Evolutionary conservation across 2,113 vertebrate species (phyloP), one percentile per base, ranked within the genome.

Genomic region (Ibidorhyncha struthersii): DNA sequence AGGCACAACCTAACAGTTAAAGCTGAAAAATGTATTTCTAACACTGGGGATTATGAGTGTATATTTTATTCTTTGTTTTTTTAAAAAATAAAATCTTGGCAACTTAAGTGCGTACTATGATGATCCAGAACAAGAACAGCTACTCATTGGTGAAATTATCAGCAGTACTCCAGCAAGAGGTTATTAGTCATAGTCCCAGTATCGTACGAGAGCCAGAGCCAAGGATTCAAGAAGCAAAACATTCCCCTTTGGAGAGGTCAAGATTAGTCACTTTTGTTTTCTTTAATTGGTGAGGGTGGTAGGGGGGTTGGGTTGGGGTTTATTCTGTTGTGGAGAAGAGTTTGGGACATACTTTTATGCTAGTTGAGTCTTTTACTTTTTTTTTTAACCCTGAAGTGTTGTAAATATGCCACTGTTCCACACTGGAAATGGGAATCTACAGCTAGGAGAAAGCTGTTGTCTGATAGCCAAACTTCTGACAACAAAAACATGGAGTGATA

Each of bases 71-170:
- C 86, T 96, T 94, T 95, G 65, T 25, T 40, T 82, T 96, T 92
- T 95, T 49, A 2, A 3, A 18, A 87, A 94, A 95, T 96, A 91
- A 96, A 97, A 79, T 90, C 93, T 97, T 97, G 97, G 95, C 95
- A 97, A 83, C 61, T 84, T 45, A 36, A 88, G 63, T 76, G 70
- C 78, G 36, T 90, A 18, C 67, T 96, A 22, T 45, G 88, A 96
- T 93, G 91, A 96, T 91, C 93, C 96, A 95, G 96, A 90, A 95
- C 41, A 5, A 96, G 94, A 97, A 93, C 93, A 97, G 95, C 96
- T 97, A 96, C 95, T 97, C 97, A 92, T 67, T 82, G 72, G 96
- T 96, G 96, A 97, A 97, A 97, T 97, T 97, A 97, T 97, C 97
- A 97, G 94, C 97, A 96, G 95, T 93, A 14, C 81, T 89, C 86